Evolutionary conservation across 2,797 vertebrate species (phyloP), one percentile per base, ranked within the genome.

Genomic region (Acropternis orthonyx): DNA sequence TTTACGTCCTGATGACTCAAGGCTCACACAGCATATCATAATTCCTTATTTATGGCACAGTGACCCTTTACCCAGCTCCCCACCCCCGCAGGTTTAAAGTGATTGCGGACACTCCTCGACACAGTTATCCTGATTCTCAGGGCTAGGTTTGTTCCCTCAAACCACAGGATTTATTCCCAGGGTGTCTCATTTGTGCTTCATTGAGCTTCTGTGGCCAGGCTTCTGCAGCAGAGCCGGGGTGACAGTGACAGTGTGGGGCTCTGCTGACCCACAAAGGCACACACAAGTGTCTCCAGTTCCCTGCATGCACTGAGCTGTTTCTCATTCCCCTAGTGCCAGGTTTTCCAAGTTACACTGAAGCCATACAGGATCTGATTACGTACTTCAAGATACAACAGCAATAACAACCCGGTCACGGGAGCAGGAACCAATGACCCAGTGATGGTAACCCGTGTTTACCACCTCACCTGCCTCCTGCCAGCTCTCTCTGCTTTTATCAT

Each of bases 281-380:
- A 2, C n/a, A 4, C 1, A 8, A 4, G 2, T 2, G 7, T 27
- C 54, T 41, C 58, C 81, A 32, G 56, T n/a, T 26, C 26, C 22
- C 27, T 0, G 28, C 32, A 7, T 9, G 4, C 58, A 17, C 41
- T 1, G 3, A 19, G 26, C 20, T 8, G 4, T 7, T 39, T 12
- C 55, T 36, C 26, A 2, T 8, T 30, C 30, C 21, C 62, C 41
- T 28, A 6, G 5, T 20, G 37, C 54, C 34, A 2, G 4, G 19
- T 44, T 66, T 62, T 48, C 49, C 52, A 12, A 19, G 32, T 41
- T 9, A 67, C 2, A 4, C 41, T 16, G 65, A 24, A 43, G 34
- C 41, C 4, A 3, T 1, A 3, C 8, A 12, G 58, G 78, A 23
- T 32, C 7, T 23, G 48, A 32, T 61, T 9, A 51, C 1, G 0